Base-by-base conservation (phyloP, 2,888 invertebrate species). In the Hydrotaea cyrtoneurina region DNA sequence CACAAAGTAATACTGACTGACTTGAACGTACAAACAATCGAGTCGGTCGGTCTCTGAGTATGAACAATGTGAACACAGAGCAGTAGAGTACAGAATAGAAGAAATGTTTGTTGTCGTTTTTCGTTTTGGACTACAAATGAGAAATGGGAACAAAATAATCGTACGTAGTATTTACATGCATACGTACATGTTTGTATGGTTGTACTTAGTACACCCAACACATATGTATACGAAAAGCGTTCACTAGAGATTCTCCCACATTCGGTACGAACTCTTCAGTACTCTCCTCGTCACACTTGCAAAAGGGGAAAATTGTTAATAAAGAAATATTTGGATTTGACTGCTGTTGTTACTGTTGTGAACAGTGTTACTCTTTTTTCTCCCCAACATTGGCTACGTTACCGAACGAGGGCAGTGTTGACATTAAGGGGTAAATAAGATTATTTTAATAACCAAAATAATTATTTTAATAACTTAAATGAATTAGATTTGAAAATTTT, bases 1-100 rank as follows among this genome's bases (percentile, higher is more conserved):
- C 77, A 77, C 85, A 62, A 85, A 80, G 82, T 85, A 85, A 62
- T 82, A 85, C 85, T 39, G 62, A 62, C 23, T 62, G 62, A 62
- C 59, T 31, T 59, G 59, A 59, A 26, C 31, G 62, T 31, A 62
- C 62, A 31, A 31, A 62, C 31, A 57, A n/a, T 62, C n/a, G 26
- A 57, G n/a, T 62, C n/a, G 26, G 62, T 31, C 15, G 21, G 69
- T 69, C 69, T 21, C 69, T 23, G 69, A 46, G 69, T 46, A 15
- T 69, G 36, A 66, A 64, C 17, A 64, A 21, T 39, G 39, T 23
- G 26, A 26, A 26, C 21, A 57, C n/a, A 31, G 31, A 31, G 15
- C 26, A 59, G 23, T 26, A 26, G 31, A 39, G 39, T 10, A 19
- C 17, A n/a, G 39, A 64, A 64, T 10, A 64, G 15, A 64, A 66